phyloP scores from a whole-genome alignment of 2,113 vertebrate species.

The Podarcis muralis region DNA sequence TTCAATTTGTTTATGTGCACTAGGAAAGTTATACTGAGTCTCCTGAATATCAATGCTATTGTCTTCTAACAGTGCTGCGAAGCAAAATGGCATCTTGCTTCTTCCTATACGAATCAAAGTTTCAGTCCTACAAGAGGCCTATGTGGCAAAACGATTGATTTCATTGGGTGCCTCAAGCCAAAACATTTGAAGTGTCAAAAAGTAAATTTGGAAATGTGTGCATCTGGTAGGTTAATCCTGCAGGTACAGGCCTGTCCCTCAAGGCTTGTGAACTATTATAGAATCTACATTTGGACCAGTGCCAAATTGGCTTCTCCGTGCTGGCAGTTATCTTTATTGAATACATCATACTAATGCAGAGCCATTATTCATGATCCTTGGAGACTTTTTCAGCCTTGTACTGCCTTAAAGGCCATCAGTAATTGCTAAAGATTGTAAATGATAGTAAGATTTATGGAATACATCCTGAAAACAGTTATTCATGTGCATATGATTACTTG shows the following conservation, averaged over 20 bases:
- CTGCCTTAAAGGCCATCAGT: conserved; percentile 25
- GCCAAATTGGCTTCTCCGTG: not conserved
- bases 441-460: conserved; percentile 24
- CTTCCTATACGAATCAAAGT: conserved; percentile 13
- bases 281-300: conserved; percentile 6
- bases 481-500: not conserved
- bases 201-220: conserved; percentile 30
- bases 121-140: not conserved
- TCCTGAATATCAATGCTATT: not conserved
- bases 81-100: not conserved
- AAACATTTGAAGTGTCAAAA: conserved; percentile 20
- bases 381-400: conserved; percentile 8
- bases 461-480: conserved; percentile 36
- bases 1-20: not conserved
- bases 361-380: conserved; percentile 11
- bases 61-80: not conserved
- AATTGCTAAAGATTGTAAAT: conserved; percentile 31
- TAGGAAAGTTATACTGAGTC: not conserved
- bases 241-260: not conserved
- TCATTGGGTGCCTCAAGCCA: conserved; percentile 18
- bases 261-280: conserved; percentile 29
- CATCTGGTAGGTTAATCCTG: conserved; percentile 35
- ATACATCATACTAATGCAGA: not conserved
- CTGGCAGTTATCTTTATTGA: conserved; percentile 6
- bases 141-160: not conserved